Base-by-base conservation (phyloP, 2,888 invertebrate species). In the Tetranychus truncatus region DNA sequence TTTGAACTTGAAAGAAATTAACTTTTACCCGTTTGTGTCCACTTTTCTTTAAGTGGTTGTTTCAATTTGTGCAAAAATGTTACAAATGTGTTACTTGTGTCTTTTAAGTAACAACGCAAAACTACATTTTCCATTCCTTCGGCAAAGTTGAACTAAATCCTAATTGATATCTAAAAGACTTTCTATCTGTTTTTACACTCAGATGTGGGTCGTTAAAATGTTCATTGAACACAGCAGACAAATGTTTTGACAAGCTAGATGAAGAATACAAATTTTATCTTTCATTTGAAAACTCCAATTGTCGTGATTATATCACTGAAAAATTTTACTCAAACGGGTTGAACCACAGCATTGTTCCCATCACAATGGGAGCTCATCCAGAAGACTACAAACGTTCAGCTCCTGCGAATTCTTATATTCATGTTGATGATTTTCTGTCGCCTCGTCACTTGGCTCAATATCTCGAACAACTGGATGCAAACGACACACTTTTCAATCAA, bases 281-380 rank as follows among this genome's bases (percentile, higher is more conserved):
- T 79, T 92, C 95, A 0, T 96, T 96, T 82, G 96, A 96, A 83
- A 96, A 96, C 83, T 95, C 95, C 55, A 95, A 95, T 81, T 96
- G 96, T 83, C 87, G 88, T 76, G 95, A 95, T 83, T 96, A 96
- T 82, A 91, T 95, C 79, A 95, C 95, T 0, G 96, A 96, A 83
- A 96, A 96, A 83, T 93, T 95, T 84, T 96, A 92, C 84, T 92
- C 95, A 75, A 95, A 95, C 81, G 95, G 94, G 15, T 69, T 77
- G 21, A 66, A 72, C 76, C 88, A 90, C 80, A 90, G 92, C 82
- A 89, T 94, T 71, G 83, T 96, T 78, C 95, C 95, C 0, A 91
- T 96, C 78, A 95, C 94, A 76, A 95, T 96, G 95, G 95, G 96
- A 1, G 95, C 92, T 0, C 88, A 91, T 72, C 91, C 92, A 1